These are phyloP conservation scores for Ptilodon capucinus DNA, from an alignment of 2,888 invertebrate species.

Conservation along the genomic window DNA sequence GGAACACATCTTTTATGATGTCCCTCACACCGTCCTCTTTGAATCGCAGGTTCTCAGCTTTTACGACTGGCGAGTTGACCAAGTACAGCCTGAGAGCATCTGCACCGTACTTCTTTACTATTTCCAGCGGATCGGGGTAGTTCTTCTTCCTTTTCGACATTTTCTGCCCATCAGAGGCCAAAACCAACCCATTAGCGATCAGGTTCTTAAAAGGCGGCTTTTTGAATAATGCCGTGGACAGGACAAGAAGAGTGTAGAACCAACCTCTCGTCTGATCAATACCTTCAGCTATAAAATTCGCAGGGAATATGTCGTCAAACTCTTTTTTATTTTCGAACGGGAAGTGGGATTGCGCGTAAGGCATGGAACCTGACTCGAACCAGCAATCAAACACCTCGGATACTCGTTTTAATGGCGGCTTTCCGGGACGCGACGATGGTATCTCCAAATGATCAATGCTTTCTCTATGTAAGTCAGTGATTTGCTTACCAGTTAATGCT, in stretches of 20 bases:
- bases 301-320: conserved; percentile 96
- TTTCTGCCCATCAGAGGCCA: conserved; percentile 99
- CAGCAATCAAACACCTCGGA: conserved; percentile 99
- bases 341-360: conserved; percentile 97
- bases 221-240: conserved; percentile 97
- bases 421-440: conserved; percentile 92
- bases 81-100: conserved; percentile 98
- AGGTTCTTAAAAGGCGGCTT: conserved; percentile 99
- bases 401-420: conserved; percentile 92
- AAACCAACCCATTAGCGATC: conserved; percentile 96
- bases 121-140: conserved; percentile 97
- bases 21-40: conserved; percentile 99
- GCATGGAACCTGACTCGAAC: conserved; percentile 99
- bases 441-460: conserved; percentile 96
- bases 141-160: conserved; percentile 99
- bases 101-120: conserved; percentile 96
- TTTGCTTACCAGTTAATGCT: conserved; percentile 89
- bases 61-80: conserved; percentile 98
- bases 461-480: conserved; percentile 97
- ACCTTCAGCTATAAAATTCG: conserved; percentile 99
- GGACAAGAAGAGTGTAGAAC: conserved; percentile 99
- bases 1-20: conserved; percentile 97
- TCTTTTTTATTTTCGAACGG: conserved; percentile 96
- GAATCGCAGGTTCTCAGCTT: conserved; percentile 97
- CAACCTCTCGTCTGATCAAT: conserved; percentile 99